A percentile compares a stretch with the other conserved stretches of the same genome.
Conservation (phyloP, 2,113 vertebrate species). For the Anser cygnoides region DNA sequence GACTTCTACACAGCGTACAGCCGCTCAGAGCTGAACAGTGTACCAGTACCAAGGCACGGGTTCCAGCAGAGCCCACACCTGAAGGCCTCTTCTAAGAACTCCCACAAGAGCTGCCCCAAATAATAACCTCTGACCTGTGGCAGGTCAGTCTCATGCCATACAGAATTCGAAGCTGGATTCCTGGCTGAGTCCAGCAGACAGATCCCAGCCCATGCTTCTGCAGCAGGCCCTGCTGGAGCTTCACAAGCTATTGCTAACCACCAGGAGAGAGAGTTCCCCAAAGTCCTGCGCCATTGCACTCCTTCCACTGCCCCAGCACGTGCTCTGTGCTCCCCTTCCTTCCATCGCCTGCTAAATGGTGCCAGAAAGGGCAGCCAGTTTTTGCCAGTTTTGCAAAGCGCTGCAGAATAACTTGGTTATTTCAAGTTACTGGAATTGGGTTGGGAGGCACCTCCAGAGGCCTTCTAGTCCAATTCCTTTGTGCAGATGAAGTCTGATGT, state of each 20-base stretch:
- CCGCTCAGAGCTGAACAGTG: accelerated
- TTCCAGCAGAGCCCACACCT: background rate
- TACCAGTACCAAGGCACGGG: accelerated
- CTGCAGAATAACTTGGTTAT: background rate
- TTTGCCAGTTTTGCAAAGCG: background rate
- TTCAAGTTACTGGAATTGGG: too few relatives aligned
- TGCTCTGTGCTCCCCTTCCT: background rate
- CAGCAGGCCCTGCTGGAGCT: background rate
- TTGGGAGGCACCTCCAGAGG: background rate
- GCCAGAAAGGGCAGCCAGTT: accelerated
- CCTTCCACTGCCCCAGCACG: background rate
- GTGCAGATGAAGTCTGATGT: too few relatives aligned
- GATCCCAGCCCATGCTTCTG: too few relatives aligned
- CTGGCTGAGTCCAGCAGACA: background rate
- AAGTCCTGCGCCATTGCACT: background rate
- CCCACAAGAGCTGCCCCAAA: background rate
- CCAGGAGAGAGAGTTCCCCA: background rate
- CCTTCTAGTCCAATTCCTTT: background rate
- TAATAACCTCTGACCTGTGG: accelerated
- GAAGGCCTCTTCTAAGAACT: background rate
- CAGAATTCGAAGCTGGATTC: too few relatives aligned
- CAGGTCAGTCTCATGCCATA: background rate
- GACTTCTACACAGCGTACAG: accelerated
- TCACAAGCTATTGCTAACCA: background rate
- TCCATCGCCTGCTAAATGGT: too few relatives aligned